These are phyloP conservation scores for Buceros bicornis DNA, from an alignment of 2,797 vertebrate genomes.

Conservation along the genomic window DNA sequence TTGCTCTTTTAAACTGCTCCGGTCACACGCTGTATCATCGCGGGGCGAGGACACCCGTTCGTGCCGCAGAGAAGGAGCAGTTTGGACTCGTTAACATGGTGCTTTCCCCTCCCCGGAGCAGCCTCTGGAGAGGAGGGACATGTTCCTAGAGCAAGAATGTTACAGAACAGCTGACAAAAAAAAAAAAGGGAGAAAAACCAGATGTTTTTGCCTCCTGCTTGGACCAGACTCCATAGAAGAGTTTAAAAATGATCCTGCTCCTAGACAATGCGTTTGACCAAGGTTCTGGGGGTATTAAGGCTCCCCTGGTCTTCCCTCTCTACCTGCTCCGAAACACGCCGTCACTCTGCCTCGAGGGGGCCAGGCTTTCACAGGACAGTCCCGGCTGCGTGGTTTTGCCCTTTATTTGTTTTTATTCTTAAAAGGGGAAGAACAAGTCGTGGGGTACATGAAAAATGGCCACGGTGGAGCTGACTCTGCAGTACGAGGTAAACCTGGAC, in stretches of 20 bases:
- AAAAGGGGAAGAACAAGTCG: constrained; percentile 64
- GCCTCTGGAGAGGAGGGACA: background rate
- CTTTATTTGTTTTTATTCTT: constrained; percentile 64
- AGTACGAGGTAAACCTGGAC: constrained; percentile 75
- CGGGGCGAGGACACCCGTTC: constrained; percentile 65
- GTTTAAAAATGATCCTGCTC: constrained; percentile 19
- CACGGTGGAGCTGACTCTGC: constrained; percentile 38
- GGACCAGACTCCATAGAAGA: constrained; percentile 61
- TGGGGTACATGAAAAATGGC: constrained; percentile 24
- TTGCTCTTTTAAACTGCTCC: constrained; percentile 79
- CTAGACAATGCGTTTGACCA: constrained; percentile 45
- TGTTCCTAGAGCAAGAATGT: background rate
- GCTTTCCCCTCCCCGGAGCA: constrained; percentile 39
- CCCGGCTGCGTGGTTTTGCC: constrained; percentile 58
- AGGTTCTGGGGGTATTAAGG: constrained; percentile 79
- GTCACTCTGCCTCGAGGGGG: background rate
- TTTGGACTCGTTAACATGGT: constrained; percentile 39
- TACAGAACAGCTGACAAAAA: constrained; percentile 51
- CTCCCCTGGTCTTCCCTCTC: constrained; percentile 72
- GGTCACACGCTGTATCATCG: constrained; percentile 59
- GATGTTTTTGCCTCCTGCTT: constrained; percentile 65
- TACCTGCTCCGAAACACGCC: constrained; percentile 12
- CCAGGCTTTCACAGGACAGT: background rate
- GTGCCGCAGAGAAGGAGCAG: constrained; percentile 53
- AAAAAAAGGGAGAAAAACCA: background rate